phyloP scores from a whole-genome alignment of 30 jellyfish, hydroid and myxozoan species.

The Clytia hemisphaerica region DNA sequence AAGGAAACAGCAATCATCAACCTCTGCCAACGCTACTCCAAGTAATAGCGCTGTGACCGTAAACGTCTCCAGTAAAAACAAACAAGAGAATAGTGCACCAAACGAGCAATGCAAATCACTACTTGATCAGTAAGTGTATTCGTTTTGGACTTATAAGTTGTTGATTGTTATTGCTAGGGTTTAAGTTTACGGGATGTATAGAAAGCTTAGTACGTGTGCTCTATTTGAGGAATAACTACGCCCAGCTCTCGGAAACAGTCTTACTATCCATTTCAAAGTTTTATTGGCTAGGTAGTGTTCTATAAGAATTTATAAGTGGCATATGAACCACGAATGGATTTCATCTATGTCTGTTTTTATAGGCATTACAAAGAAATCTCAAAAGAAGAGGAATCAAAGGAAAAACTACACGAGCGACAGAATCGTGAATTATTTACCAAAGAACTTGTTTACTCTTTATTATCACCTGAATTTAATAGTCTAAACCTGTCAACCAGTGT shows the following conservation, averaged over 20 bases:
- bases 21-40: slow-evolving; percentile 35
- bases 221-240: no score
- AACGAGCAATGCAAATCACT: slow-evolving; percentile 15
- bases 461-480: slow-evolving; percentile 61
- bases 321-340: no score
- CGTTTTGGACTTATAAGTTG: no score
- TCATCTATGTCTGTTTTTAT: not conserved
- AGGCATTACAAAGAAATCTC: slow-evolving; percentile 58
- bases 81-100: not conserved
- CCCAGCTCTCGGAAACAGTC: no score
- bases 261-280: no score
- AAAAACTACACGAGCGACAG: slow-evolving; percentile 32
- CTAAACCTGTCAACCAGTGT: slow-evolving; percentile 11
- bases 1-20: slow-evolving; percentile 64
- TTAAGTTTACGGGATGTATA: no score
- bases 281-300: no score
- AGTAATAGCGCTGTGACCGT: slow-evolving; percentile 27
- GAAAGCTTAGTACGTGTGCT: no score
- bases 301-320: not conserved
- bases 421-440: slow-evolving; percentile 58
- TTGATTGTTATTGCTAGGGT: no score
- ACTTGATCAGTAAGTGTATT: slow-evolving; percentile 14
- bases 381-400: slow-evolving; percentile 39
- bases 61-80: slow-evolving; percentile 31
- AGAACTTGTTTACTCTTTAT: slow-evolving; percentile 63